Conservation (phyloP, 1,140 invertebrate species). For the Copidosoma floridanum region DNA sequence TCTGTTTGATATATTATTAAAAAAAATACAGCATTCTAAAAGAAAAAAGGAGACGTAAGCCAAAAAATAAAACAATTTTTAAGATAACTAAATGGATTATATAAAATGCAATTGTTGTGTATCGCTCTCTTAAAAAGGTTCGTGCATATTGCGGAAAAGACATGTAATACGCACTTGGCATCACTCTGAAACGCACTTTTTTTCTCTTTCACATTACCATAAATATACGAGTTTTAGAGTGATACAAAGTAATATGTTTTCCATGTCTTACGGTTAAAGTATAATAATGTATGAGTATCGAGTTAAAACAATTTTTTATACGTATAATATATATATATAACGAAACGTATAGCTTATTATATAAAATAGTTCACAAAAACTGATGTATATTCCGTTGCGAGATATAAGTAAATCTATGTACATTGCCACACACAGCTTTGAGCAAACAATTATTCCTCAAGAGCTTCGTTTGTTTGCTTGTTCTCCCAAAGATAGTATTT, state of each 20-base stretch:
- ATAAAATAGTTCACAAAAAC: slow-evolving; percentile 17
- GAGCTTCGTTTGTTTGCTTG: slow-evolving; percentile 17
- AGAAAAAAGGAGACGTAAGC: neutral
- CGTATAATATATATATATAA: slow-evolving; percentile 7
- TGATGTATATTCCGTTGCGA: slow-evolving; percentile 44
- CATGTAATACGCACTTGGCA: neutral
- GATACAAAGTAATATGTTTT: no score
- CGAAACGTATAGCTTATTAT: slow-evolving; percentile 22
- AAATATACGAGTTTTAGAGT: neutral
- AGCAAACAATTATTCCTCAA: no score
- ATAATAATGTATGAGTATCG: slow-evolving; percentile 4
- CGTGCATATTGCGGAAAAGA: slow-evolving; percentile 33
- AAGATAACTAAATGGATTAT: no score
- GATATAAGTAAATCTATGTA: slow-evolving; percentile 33
- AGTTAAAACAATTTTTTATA: slow-evolving; percentile 17
- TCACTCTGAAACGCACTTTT: neutral
- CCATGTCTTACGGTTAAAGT: slow-evolving; percentile 17
- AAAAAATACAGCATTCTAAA: slow-evolving; percentile 10
- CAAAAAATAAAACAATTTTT: slow-evolving; percentile 7
- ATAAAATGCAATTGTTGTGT: slow-evolving; percentile 31
- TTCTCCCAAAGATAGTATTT: slow-evolving; percentile 13
- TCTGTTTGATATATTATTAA: slow-evolving; percentile 5
- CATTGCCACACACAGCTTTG: slow-evolving; percentile 27
- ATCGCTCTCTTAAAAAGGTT: slow-evolving; percentile 38
- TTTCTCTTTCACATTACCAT: slow-evolving; percentile 3